Evolutionary conservation across 2,888 invertebrate species (phyloP), one percentile per base, ranked within the genome.

Genomic region (Ophioninae sp.): DNA sequence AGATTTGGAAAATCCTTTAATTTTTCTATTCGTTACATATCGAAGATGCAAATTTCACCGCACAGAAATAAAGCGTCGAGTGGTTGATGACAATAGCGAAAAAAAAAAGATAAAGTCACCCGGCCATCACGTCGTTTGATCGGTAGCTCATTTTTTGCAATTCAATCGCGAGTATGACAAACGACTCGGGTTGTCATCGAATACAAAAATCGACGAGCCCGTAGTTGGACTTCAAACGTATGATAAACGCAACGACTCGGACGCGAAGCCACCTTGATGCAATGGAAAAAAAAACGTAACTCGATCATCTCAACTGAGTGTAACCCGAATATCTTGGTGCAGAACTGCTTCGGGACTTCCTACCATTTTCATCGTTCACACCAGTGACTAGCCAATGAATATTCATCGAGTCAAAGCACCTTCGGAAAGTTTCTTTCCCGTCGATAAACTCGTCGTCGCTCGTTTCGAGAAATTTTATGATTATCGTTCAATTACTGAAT

Each of bases 131-230:
- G 37, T 57, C 78, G 78, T 78, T 78, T 56, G 69, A 65, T 78
- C 62, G 56, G 44, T n/a, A 7, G 39, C 20, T 39, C 65, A 23
- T 57, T 79, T 79, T 72, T 81, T 84, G 81, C 79, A 84, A 82
- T 84, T 84, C 76, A 82, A 82, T 82, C 68, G 82, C 68, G 59
- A 44, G 75, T 62, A 50, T 50, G 39, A 79, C 75, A 79, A 79
- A 79, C 76, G 64, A 64, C 39, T 67, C 67, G 79, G 65, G 59
- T 79, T 79, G 69, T 82, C 84, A 76, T 72, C 72, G 81, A 64
- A 73, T 73, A 68, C 73, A 62, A 79, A 82, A 82, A 79, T 84
- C 84, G 81, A 39, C 67, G 41, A 44, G 79, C 81, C 59, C 84
- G 72, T 84, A 84, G 79, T 59, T 59, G 74, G 67, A 75, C 62